Base-by-base conservation (phyloP, 2,113 vertebrate species). In the Callipepla californica region DNA sequence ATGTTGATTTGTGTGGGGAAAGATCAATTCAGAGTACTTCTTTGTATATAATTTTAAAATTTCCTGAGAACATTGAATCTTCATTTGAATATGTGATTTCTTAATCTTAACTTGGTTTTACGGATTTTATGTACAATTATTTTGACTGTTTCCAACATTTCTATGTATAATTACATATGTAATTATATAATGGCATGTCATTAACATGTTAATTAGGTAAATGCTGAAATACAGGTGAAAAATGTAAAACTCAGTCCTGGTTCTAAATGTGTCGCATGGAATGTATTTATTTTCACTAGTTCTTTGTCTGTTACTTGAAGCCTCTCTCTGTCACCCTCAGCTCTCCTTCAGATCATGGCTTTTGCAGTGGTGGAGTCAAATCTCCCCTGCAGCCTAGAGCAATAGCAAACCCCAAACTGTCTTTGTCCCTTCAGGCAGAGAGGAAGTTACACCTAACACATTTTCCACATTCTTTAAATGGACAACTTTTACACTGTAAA, bases 161-260 rank as follows among this genome's bases (percentile, higher is more conserved):
- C 80, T 51, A 42, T 13, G 12, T 20, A 58, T 26, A 66, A 23
- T 32, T 18, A 8, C 45, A 66, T 19, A 51, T 5, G 5, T 4
- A 73, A 77, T 44, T 38, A 14, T n/a, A 76, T 50, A 74, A 55
- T 5, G 9, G 34, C 13, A 23, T 21, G 4, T 7, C 21, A 40
- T 40, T 40, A 40, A 40, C 40, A 55, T 11, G 10, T 62, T 38
- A 62, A 40, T 23, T 17, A 57, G 65, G 3, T 36, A 9, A 63
- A 30, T 2, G 8, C 1, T 17, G 21, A 63, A 61, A 63, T 87
- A 68, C 6, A 32, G 6, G 2, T 0, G 1, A 30, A 30, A 80
- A 55, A 78, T 8, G 13, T 12, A 4, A 28, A 58, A 42, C 13
- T 78, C 28, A 80, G 12, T 38, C 45, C 36, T 89, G 38, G 42